Evolutionary conservation across 2,113 vertebrate genomes (phyloP).

Genomic region (Corydoras sp.): DNA sequence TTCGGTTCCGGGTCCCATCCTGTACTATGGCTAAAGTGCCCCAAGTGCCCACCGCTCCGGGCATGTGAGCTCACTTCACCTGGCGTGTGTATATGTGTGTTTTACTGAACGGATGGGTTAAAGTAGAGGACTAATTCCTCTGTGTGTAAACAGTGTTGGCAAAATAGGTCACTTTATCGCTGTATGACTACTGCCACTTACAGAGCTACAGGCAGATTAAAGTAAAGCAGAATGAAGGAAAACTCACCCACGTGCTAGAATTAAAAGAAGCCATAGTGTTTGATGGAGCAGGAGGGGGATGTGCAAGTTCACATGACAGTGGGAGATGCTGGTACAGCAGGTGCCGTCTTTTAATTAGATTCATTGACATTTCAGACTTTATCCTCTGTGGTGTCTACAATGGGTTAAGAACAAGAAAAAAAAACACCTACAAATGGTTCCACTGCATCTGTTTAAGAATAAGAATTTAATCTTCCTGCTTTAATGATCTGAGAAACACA

Average conservation of each 20-base stretch:
- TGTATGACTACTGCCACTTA: too few relatives aligned
- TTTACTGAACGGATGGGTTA: too few relatives aligned
- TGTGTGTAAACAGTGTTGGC: too few relatives aligned
- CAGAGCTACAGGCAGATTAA: too few relatives aligned
- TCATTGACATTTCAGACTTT: background rate
- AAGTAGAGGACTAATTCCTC: too few relatives aligned
- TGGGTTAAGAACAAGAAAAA: background rate
- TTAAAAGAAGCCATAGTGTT: background rate
- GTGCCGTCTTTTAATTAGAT: slow-evolving; percentile 17
- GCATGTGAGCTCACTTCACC: too few relatives aligned
- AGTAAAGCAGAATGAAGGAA: too few relatives aligned
- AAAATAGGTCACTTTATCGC: too few relatives aligned
- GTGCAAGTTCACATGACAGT: background rate
- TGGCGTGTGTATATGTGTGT: too few relatives aligned
- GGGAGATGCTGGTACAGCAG: background rate
- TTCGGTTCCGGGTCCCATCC: too few relatives aligned
- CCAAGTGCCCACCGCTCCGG: too few relatives aligned
- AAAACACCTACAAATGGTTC: background rate
- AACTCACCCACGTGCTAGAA: background rate
- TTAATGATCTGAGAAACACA: background rate
- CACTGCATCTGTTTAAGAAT: background rate
- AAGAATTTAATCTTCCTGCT: background rate
- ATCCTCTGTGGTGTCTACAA: background rate
- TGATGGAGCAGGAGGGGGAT: background rate
- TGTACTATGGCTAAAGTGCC: too few relatives aligned